These are phyloP conservation scores for Oedothorax gibbosus DNA, from an alignment of 1,140 invertebrate species.

Conservation along the genomic window DNA sequence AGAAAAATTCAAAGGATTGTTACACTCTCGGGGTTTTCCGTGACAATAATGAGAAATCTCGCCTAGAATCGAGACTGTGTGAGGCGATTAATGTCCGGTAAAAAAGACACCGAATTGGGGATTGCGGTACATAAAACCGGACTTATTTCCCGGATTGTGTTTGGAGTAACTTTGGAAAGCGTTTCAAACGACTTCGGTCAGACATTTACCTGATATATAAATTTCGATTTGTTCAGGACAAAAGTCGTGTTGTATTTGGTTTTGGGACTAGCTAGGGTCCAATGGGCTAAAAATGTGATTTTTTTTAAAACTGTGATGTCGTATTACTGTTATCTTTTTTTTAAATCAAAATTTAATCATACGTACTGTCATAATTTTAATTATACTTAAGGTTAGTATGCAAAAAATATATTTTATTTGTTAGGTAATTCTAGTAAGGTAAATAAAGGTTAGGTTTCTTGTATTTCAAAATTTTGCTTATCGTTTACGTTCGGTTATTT, in stretches of 20 bases:
- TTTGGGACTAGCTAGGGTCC: neutral
- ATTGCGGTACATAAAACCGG: conserved; percentile 5
- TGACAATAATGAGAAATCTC: conserved; percentile 9
- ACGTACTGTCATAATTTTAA: too few relatives aligned
- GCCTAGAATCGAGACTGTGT: neutral
- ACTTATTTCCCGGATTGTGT: conserved; percentile 18
- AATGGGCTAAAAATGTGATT: too few relatives aligned
- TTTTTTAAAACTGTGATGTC: neutral
- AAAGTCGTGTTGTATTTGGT: neutral
- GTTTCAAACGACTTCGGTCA: conserved; percentile 12
- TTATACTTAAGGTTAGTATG: too few relatives aligned
- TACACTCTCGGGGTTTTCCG: neutral
- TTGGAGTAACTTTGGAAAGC: neutral
- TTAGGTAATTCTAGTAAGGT: too few relatives aligned
- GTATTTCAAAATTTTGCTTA: too few relatives aligned
- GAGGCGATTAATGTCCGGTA: conserved; percentile 8
- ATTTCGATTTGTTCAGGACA: conserved; percentile 10
- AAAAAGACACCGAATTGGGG: neutral
- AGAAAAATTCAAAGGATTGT: neutral
- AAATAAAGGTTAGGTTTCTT: too few relatives aligned
- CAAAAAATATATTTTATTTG: too few relatives aligned
- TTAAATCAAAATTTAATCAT: too few relatives aligned
- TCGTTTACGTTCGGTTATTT: too few relatives aligned
- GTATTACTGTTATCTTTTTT: conserved; percentile 4
- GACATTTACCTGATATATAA: conserved; percentile 7